These are phyloP conservation scores for Discoglossus pictus DNA, from an alignment of 2,797 vertebrate species.

Conservation along the genomic window DNA sequence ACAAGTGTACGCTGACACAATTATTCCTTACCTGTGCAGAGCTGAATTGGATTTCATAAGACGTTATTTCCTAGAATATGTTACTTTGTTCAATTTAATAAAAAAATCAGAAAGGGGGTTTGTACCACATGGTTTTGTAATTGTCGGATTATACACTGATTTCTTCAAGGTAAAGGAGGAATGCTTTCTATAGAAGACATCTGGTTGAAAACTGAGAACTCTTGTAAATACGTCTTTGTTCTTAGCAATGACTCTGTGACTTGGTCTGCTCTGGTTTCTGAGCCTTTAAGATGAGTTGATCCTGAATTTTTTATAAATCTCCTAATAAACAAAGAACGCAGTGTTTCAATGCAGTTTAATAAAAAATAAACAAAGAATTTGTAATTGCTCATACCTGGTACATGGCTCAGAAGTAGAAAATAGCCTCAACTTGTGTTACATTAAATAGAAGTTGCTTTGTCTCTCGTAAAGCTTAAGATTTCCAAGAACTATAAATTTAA, in stretches of 20 bases:
- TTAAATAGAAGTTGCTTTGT: no score
- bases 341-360: not conserved
- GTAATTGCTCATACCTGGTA: not conserved
- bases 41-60: no score
- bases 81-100: not conserved
- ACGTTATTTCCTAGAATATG: no score
- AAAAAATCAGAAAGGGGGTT: not conserved
- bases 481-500: no score
- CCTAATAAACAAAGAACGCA: not conserved
- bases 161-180: constrained; percentile 5
- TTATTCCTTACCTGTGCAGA: no score
- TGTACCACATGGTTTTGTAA: not conserved
- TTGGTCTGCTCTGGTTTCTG: not conserved
- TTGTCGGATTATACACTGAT: not conserved
- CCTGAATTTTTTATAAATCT: not conserved
- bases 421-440: not conserved
- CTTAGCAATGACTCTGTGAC: not conserved
- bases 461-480: no score
- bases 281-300: not conserved
- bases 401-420: not conserved
- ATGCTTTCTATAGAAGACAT: not conserved
- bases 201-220: not conserved
- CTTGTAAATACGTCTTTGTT: constrained; percentile 1
- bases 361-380: not conserved
- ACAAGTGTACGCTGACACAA: no score